These are phyloP conservation scores for Erynnis tages DNA, from an alignment of 2,888 invertebrate species.

Conservation along the genomic window DNA sequence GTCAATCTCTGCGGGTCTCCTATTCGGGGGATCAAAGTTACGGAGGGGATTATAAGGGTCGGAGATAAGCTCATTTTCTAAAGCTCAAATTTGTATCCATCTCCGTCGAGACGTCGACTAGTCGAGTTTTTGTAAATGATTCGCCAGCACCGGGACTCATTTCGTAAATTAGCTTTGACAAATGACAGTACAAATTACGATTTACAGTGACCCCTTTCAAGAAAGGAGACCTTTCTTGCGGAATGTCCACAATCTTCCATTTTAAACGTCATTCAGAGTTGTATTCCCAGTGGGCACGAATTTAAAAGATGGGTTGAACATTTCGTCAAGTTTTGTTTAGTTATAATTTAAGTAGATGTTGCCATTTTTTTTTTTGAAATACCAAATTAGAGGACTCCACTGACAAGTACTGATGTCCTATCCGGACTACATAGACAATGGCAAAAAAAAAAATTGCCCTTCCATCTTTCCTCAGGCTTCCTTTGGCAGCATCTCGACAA, in stretches of 20 bases:
- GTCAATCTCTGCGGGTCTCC: constrained; percentile 73
- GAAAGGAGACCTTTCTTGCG: background rate
- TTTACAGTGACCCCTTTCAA: constrained; percentile 3
- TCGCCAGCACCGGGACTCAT: constrained; percentile 21
- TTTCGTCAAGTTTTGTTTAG: no score
- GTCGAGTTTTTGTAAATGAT: constrained; percentile 35
- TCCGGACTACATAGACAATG: no score
- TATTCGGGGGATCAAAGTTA: constrained; percentile 77
- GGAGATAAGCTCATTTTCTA: constrained; percentile 75
- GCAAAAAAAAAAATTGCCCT: no score
- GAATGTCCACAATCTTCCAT: background rate
- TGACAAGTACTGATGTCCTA: no score
- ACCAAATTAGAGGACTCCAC: no score
- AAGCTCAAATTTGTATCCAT: constrained; percentile 70
- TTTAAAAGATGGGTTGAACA: no score
- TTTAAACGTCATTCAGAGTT: background rate
- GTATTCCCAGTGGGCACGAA: no score
- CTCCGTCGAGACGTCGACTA: constrained; percentile 55
- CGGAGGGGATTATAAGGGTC: constrained; percentile 77
- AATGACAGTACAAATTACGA: constrained; percentile 20
- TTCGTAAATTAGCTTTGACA: constrained; percentile 34
- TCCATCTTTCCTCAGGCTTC: no score
- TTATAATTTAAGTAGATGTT: no score
- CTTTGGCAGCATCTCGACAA: no score
- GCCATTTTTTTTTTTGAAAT: no score